Percentiles rank a stretch among this genome's conserved stretches.
phyloP scores from a whole-genome alignment of 2,888 invertebrate species.

The Poecilobothrus nobilitatus region DNA sequence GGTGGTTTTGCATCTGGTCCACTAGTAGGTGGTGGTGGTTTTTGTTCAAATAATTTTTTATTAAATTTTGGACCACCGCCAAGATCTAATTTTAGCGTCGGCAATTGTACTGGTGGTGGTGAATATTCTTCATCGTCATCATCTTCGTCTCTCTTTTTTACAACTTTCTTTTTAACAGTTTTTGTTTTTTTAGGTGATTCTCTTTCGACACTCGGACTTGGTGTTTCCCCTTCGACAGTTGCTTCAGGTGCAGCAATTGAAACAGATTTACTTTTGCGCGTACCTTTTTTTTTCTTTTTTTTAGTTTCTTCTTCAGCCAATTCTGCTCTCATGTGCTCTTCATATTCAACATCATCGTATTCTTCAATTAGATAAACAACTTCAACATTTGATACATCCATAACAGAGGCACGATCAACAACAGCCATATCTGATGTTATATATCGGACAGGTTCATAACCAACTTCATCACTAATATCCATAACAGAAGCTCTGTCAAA shows the following conservation, averaged over 20 bases:
- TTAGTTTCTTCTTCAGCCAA: not conserved
- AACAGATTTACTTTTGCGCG: not conserved
- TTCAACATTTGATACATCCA: constrained; percentile 10
- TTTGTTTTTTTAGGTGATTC: not conserved
- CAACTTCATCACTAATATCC: not conserved
- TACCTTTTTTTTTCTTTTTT: constrained; percentile 4
- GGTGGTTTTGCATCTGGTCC: constrained; percentile 5
- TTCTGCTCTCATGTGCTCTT: not conserved
- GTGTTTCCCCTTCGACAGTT: not conserved
- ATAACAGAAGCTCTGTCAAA: constrained; percentile 7
- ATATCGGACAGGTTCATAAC: not conserved
- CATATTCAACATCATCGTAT: constrained; percentile 1
- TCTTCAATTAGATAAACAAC: constrained; percentile 10
- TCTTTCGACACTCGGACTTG: constrained; percentile 1
- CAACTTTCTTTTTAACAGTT: not conserved
- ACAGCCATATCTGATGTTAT: constrained; percentile 5
- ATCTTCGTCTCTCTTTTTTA: not conserved
- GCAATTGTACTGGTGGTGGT: not conserved
- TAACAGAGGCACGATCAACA: constrained; percentile 7
- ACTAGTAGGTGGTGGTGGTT: not conserved
- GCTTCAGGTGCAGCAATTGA: not conserved
- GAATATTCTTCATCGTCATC: not conserved
- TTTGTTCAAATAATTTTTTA: constrained; percentile 12
- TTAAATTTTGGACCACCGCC: constrained; percentile 10
- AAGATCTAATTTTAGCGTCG: constrained; percentile 9